These are phyloP conservation scores for Morinoia aosen DNA, from an alignment of 2,888 invertebrate species.

Conservation along the genomic window DNA sequence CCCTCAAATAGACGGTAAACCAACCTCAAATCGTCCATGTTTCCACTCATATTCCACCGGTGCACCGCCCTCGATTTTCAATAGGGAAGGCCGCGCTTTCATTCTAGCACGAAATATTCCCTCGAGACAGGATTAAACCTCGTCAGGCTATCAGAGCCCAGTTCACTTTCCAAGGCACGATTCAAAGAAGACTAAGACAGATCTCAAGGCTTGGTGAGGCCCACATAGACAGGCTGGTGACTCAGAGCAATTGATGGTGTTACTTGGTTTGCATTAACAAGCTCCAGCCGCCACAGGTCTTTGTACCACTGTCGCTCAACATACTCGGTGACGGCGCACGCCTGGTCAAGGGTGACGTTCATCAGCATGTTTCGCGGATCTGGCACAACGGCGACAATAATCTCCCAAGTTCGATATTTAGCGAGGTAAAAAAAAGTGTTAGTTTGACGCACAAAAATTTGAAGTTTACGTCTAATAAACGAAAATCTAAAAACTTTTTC, in stretches of 20 bases:
- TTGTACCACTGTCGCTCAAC: background rate
- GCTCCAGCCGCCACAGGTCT: background rate
- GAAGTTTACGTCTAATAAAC: background rate
- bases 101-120: background rate
- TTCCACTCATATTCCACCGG: too few relatives aligned
- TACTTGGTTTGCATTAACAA: background rate
- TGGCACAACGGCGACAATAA: background rate
- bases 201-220: slow-evolving; percentile 16
- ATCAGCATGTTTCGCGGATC: background rate
- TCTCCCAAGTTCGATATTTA: background rate
- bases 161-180: background rate
- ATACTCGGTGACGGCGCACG: background rate
- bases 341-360: background rate
- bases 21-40: too few relatives aligned
- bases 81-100: background rate
- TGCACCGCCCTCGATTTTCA: too few relatives aligned
- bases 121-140: background rate
- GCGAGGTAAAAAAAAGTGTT: background rate
- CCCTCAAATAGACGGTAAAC: too few relatives aligned
- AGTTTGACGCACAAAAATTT: background rate
- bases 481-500: background rate
- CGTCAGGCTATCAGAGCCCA: background rate
- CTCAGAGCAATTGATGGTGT: slow-evolving; percentile 29
- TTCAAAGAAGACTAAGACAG: slow-evolving; percentile 16
- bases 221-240: slow-evolving; percentile 8